Evolutionary conservation across 2,113 vertebrate species (phyloP).

Genomic region (Erythrocercus mccallii): DNA sequence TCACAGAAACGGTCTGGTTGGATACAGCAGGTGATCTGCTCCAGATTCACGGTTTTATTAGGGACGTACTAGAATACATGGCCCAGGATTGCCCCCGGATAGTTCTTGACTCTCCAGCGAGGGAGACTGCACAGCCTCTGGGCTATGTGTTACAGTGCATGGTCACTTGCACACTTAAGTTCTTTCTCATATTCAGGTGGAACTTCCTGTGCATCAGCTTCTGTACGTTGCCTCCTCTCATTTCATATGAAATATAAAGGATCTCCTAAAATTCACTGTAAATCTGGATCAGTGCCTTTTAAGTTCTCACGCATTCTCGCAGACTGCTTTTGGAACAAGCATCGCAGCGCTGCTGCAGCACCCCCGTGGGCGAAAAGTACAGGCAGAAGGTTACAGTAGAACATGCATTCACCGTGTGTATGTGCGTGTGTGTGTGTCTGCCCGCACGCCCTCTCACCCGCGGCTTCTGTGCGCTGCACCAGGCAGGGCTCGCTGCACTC

Average conservation of each 20-base stretch:
- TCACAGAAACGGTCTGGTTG: background rate
- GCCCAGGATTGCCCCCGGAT: background rate
- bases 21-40: background rate
- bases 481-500: rapidly evolving
- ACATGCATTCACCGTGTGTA: rapidly evolving
- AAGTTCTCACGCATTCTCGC: rapidly evolving
- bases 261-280: background rate
- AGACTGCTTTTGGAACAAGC: background rate
- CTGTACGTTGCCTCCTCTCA: background rate
- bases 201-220: background rate
- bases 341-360: background rate
- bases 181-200: background rate
- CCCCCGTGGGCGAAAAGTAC: rapidly evolving
- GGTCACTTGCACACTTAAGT: too few species aligned
- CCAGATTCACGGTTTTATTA: background rate
- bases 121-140: background rate
- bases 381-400: rapidly evolving
- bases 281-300: background rate
- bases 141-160: background rate
- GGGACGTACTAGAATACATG: too few species aligned
- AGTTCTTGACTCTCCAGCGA: background rate
- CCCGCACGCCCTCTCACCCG: rapidly evolving
- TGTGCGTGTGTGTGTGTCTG: background rate
- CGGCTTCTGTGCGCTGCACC: rapidly evolving
- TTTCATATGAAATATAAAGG: background rate